These are phyloP conservation scores for Sialis fuliginosa DNA, from an alignment of 2,888 invertebrate genomes.

Conservation along the genomic window DNA sequence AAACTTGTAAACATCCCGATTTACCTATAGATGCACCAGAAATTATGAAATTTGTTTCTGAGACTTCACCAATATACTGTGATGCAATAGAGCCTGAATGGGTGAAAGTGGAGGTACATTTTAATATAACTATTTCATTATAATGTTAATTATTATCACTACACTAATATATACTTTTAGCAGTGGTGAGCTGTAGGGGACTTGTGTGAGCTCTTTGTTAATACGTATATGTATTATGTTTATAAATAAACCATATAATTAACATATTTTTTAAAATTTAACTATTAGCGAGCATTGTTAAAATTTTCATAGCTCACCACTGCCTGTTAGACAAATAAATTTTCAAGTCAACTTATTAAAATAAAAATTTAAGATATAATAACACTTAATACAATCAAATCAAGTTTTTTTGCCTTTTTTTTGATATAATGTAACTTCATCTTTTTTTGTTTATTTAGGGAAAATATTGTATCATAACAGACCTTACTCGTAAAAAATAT, in stretches of 20 bases:
- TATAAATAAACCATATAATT: too few relatives aligned
- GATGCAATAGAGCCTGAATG: constrained; percentile 43
- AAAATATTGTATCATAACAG: constrained; percentile 31
- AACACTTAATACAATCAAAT: too few relatives aligned
- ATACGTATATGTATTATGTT: too few relatives aligned
- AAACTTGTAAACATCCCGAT: constrained; percentile 44
- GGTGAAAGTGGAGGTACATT: constrained; percentile 53
- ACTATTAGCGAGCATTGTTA: too few relatives aligned
- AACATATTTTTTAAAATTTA: too few relatives aligned
- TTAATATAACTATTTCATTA: background rate
- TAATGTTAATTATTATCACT: background rate
- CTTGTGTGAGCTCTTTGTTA: too few relatives aligned
- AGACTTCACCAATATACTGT: constrained; percentile 46
- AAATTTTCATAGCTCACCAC: too few relatives aligned
- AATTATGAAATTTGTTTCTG: constrained; percentile 51
- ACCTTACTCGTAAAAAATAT: constrained; percentile 24
- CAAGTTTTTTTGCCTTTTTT: too few relatives aligned
- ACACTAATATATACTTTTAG: background rate
- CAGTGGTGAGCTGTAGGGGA: too few relatives aligned
- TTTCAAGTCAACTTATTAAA: background rate
- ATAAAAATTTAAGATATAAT: background rate
- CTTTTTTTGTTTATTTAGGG: constrained; percentile 15
- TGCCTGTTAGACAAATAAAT: background rate
- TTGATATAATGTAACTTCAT: too few relatives aligned
- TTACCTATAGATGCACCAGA: constrained; percentile 50